Evolutionary conservation across 2,113 vertebrate species (phyloP), one percentile per base, ranked within the genome.

Genomic region (Azemiops feae): DNA sequence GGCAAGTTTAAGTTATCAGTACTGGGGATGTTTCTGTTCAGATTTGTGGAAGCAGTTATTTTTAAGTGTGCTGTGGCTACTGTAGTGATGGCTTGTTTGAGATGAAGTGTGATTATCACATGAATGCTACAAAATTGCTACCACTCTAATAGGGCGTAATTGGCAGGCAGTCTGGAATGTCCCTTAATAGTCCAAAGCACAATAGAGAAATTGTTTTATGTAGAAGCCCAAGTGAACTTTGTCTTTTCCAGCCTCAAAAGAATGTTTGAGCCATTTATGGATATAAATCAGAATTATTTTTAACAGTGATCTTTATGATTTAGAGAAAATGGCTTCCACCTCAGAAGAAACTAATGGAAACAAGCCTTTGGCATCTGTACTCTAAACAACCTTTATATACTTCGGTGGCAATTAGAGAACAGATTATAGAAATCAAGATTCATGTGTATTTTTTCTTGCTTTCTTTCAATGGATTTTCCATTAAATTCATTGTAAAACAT

Each of bases 211-310:
- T 92, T 92, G 95, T 92, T 97, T 96, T 88, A 25, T 90, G 93
- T 93, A 95, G 93, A 95, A 96, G 95, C 91, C 6, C 94, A 92
- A 94, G 94, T 89, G 92, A 96, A 92, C 92, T 95, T 91, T 94
- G 54, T 93, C 92, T 96, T 93, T 93, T 96, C 85, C n/a, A 93
- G 5, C 12, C 58, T 85, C 50, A 88, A 91, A 87, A 86, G 14
- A 92, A 86, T 88, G 92, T 43, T 92, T 52, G 50, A 87, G 3
- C 85, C 85, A 85, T 89, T 87, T 94, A 91, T 27, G 91, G 93
- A 94, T 91, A 89, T 95, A 95, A 96, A 95, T 96, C 91, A 96
- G n/a, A 95, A 52, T 60, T 90, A 94, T 89, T 94, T 95, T 97
- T 94, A 94, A 93, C 89, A 87, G 87, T 60, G 58, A 74, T 74